Conservation (phyloP, 2,797 vertebrate genomes). For the Natrix natrix region DNA sequence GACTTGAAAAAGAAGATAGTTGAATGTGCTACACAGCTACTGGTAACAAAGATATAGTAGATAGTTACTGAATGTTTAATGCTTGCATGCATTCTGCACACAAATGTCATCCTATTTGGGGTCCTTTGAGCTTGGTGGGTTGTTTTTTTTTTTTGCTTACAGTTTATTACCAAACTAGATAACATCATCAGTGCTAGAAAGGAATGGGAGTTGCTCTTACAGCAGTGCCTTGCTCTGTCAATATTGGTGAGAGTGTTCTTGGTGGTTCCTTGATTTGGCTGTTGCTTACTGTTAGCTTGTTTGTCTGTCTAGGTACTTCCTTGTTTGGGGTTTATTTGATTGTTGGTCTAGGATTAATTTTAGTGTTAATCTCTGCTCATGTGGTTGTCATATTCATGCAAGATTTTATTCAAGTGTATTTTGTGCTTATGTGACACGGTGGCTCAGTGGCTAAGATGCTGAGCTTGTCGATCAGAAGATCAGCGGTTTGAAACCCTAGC, state of each 20-base stretch:
- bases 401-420: background rate
- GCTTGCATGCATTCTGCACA: background rate
- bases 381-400: background rate
- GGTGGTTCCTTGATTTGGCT: background rate
- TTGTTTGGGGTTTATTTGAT: background rate
- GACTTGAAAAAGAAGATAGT: background rate
- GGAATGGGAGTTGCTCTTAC: background rate
- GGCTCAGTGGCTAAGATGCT: too few species aligned
- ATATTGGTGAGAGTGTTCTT: background rate
- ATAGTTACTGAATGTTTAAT: constrained; percentile 16
- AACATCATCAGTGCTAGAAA: background rate
- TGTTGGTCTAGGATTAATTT: background rate
- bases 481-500: too few species aligned
- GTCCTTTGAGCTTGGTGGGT: background rate
- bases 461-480: too few species aligned
- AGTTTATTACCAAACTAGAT: background rate
- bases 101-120: background rate
- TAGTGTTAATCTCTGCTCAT: background rate
- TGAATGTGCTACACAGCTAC: background rate
- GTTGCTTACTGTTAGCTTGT: background rate
- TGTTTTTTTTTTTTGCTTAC: background rate
- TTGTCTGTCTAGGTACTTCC: background rate
- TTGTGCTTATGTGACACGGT: background rate
- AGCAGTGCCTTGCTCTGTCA: background rate
- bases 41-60: constrained; percentile 15